Evolutionary conservation across 2,797 vertebrate species (phyloP), one percentile per base, ranked within the genome.

Genomic region (Pseudocheirus occidentalis): DNA sequence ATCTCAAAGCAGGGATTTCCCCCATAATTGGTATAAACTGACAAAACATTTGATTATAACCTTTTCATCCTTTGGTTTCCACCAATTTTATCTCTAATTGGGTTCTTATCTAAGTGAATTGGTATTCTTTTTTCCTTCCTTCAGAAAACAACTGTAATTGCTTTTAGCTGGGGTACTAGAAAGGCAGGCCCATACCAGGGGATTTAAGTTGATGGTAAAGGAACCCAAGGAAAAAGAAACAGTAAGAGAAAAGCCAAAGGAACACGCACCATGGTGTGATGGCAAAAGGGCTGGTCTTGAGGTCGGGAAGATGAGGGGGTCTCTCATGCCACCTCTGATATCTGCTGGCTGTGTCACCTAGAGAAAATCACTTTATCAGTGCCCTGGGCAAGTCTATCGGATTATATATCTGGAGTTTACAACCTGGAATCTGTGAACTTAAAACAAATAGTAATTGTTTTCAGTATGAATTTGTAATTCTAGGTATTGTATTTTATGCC

Each of bases 1-100:
- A 62, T 92, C 13, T 16, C 57, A 81, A 81, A 66, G 53, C 28
- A 13, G 92, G 50, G 95, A 55, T 52, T 58, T 55, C 92, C 73
- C 73, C 18, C 16, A 59, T 55, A 50, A 94, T 0, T 40, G 73
- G 73, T 24, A 18, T 18, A 89, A 95, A 58, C 16, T 94, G n/a
- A 91, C 24, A 52, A 18, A 91, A 87, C 1, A 81, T 40, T 91
- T 91, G 56, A 91, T 53, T 91, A 58, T n/a, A 94, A 96, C 24
- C 27, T 87, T 91, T 91, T 59, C 31, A 81, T 92, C 10, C 93
- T 53, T 40, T 57, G 57, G 0, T 91, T 92, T 31, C 28, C 90
- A 55, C 34, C 56, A 66, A 94, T 81, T 92, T 57, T 56, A 59
- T 46, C 55, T 52, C 53, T 92, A 93, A 92, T 50, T 93, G 21